phyloP scores from a whole-genome alignment of 35 echinoderm and acorn worm species.

The Heliocidaris erythrogramma region DNA sequence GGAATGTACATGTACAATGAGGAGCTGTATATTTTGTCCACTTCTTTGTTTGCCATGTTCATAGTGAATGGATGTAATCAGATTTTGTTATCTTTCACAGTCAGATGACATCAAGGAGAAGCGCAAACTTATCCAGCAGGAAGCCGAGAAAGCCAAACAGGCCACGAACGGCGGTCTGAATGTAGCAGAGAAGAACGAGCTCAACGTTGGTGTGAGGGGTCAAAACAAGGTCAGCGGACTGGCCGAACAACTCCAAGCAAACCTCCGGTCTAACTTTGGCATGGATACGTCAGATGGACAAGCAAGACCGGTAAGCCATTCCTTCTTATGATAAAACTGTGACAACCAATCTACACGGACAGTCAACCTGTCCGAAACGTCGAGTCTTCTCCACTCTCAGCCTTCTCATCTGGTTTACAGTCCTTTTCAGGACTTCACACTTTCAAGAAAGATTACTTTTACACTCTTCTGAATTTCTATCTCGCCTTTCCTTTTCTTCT shows the following conservation, averaged over 20 bases:
- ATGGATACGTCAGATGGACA: not conserved
- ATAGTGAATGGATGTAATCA: not conserved
- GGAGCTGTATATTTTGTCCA: too few relatives aligned
- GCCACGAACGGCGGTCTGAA: not conserved
- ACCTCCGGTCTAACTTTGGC: conserved; percentile 43
- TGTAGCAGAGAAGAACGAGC: conserved; percentile 21
- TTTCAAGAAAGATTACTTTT: too few relatives aligned
- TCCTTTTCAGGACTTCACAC: too few relatives aligned
- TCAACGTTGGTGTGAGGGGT: conserved; percentile 56
- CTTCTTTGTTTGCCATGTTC: too few relatives aligned
- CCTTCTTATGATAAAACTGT: not conserved
- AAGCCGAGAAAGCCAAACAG: not conserved
- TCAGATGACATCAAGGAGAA: conserved; percentile 48
- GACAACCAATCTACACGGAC: too few relatives aligned
- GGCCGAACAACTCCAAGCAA: conserved; percentile 68
- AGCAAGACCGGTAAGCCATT: not conserved
- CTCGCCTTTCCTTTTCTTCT: too few relatives aligned
- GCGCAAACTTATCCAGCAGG: conserved; percentile 29
- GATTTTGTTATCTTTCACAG: not conserved
- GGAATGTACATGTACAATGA: too few relatives aligned
- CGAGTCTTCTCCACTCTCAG: too few relatives aligned
- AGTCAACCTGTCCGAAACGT: too few relatives aligned
- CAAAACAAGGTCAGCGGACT: conserved; percentile 85
- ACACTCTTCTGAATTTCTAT: too few relatives aligned
- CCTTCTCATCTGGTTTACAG: too few relatives aligned